A percentile compares a stretch with the other conserved stretches of the same genome.
phyloP scores from a whole-genome alignment of 2,113 vertebrate genomes.

The Gopherus evgoodei region DNA sequence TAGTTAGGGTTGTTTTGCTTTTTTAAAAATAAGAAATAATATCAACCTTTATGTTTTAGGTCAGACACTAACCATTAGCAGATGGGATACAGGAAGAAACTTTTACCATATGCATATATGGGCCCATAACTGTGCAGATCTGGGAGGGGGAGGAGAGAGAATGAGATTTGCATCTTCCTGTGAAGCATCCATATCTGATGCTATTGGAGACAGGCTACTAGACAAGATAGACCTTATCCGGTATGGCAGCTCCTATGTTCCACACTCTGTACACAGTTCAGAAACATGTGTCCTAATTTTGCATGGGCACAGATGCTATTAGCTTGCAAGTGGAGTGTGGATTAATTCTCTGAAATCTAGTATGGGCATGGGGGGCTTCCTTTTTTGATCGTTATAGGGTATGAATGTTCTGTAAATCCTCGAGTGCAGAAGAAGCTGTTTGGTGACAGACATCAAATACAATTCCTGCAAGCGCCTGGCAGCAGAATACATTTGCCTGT shows the following conservation, averaged over 20 bases:
- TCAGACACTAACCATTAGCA: neutral
- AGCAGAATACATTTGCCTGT: slow-evolving; percentile 81
- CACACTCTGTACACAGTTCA: neutral
- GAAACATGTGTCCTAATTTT: neutral
- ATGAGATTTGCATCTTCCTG: neutral
- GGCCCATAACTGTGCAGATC: neutral
- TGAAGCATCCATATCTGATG: neutral
- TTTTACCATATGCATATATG: accelerated
- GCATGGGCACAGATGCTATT: slow-evolving; percentile 1
- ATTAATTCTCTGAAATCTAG: slow-evolving; percentile 20
- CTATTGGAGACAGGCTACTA: neutral
- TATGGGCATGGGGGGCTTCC: slow-evolving; percentile 57
- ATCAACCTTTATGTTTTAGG: neutral
- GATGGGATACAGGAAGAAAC: neutral
- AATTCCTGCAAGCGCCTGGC: slow-evolving; percentile 78
- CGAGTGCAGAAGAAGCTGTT: slow-evolving; percentile 78
- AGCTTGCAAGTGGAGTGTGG: slow-evolving; percentile 2
- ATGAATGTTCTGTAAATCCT: slow-evolving; percentile 73
- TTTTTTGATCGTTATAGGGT: slow-evolving; percentile 71
- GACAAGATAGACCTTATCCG: neutral
- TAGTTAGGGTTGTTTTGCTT: neutral
- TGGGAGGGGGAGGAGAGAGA: neutral
- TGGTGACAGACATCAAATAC: slow-evolving; percentile 81
- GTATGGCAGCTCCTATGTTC: accelerated
- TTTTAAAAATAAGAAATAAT: neutral